A percentile compares a stretch with the other conserved stretches of the same genome.
Conservation (phyloP, 2,113 vertebrate genomes). For the Antennarius striatus region DNA sequence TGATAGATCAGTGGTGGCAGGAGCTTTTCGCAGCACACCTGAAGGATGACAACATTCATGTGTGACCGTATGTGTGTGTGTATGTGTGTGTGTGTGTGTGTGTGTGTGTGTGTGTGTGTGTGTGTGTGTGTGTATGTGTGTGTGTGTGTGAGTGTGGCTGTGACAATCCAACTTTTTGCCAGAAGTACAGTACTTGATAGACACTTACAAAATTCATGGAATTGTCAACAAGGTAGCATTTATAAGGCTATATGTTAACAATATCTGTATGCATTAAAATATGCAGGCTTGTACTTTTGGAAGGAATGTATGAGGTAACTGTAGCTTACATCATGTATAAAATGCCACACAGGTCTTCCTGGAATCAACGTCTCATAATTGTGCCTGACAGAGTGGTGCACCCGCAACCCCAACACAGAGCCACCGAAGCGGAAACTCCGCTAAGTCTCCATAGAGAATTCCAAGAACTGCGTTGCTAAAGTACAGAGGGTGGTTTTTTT, state of each 20-base stretch:
- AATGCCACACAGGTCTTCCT: constrained; percentile 71
- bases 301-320: constrained; percentile 66
- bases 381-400: constrained; percentile 73
- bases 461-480: constrained; percentile 59
- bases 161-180: constrained; percentile 45
- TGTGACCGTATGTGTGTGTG: constrained; percentile 3
- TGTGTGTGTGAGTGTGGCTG: background rate
- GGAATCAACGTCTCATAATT: constrained; percentile 69
- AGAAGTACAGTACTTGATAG: constrained; percentile 27
- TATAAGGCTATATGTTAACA: constrained; percentile 3
- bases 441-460: constrained; percentile 56
- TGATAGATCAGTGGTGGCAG: constrained; percentile 69
- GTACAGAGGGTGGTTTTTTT: constrained; percentile 44
- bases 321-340: constrained; percentile 65
- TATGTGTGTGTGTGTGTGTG: constrained; percentile 12
- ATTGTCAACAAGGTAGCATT: constrained; percentile 38
- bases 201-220: constrained; percentile 39
- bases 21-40: constrained; percentile 58
- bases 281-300: constrained; percentile 15
- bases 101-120: background rate
- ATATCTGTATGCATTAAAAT: constrained; percentile 24
- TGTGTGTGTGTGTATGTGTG: constrained; percentile 6
- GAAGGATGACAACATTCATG: constrained; percentile 41
- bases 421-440: constrained; percentile 67
- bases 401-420: constrained; percentile 62